These are phyloP conservation scores for Ips typographus DNA, from an alignment of 1,140 invertebrate species.

Conservation along the genomic window DNA sequence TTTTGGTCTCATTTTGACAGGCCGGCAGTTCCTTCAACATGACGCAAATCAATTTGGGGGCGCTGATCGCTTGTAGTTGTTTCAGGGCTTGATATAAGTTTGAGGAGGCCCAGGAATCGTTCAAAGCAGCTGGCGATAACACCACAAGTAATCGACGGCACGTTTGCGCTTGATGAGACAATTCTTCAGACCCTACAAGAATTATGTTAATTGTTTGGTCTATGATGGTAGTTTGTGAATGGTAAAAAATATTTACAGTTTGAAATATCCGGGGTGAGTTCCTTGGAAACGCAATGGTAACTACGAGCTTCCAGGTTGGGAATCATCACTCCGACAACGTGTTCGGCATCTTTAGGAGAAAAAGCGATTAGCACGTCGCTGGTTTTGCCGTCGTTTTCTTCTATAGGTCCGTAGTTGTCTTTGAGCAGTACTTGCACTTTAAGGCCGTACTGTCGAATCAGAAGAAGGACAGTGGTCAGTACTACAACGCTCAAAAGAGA, in stretches of 20 bases:
- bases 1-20: conserved; percentile 44
- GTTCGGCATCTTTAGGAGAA: conserved; percentile 44
- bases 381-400: conserved; percentile 48
- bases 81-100: conserved; percentile 46
- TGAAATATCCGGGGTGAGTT: conserved; percentile 41
- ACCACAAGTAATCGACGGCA: conserved; percentile 44
- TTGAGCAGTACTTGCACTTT: conserved; percentile 44
- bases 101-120: conserved; percentile 43
- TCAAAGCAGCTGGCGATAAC: conserved; percentile 44
- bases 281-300: conserved; percentile 44
- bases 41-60: conserved; percentile 42
- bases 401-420: conserved; percentile 44
- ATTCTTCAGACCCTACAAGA: conserved; percentile 43
- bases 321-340: conserved; percentile 46
- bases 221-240: neutral
- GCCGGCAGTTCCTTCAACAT: conserved; percentile 45
- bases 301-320: conserved; percentile 45
- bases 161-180: conserved; percentile 38
- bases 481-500: conserved; percentile 36
- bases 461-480: conserved; percentile 36
- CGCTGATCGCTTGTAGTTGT: conserved; percentile 42
- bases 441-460: conserved; percentile 46
- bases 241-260: conserved; percentile 39
- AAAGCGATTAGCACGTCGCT: conserved; percentile 48
- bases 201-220: neutral